phyloP scores from a whole-genome alignment of 2,797 vertebrate genomes.

The Anas georgica region DNA sequence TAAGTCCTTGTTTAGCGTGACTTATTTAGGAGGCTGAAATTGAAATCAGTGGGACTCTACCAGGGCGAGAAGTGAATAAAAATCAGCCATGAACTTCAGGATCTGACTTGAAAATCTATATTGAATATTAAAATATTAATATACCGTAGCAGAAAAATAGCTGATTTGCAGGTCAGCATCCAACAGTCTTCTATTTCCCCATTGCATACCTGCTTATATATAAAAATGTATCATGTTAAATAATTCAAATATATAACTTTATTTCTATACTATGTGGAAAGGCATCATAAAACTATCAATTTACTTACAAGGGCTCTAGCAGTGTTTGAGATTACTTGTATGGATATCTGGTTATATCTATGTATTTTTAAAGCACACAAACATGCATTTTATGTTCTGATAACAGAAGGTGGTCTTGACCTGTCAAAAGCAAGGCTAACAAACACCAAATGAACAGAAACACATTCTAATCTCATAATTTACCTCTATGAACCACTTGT shows the following conservation, averaged over 20 bases:
- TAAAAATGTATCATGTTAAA: constrained; percentile 35
- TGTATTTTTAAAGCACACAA: constrained; percentile 44
- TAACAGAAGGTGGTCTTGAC: constrained; percentile 1
- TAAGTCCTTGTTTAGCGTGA: neutral
- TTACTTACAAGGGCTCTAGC: neutral
- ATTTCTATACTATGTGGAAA: neutral
- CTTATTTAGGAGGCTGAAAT: neutral
- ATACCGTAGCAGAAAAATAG: constrained; percentile 34
- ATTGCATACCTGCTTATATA: neutral
- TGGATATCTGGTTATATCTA: constrained; percentile 34
- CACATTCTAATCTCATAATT: constrained; percentile 42
- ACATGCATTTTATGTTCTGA: constrained; percentile 20
- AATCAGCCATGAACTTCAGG: neutral
- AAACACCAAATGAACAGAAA: constrained; percentile 60
- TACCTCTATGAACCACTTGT: constrained; percentile 12
- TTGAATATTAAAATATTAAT: constrained; percentile 58
- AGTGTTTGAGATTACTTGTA: constrained; percentile 40
- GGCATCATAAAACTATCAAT: neutral
- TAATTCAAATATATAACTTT: constrained; percentile 40
- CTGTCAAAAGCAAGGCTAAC: constrained; percentile 12
- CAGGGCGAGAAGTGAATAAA: constrained; percentile 28
- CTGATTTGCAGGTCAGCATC: constrained; percentile 39
- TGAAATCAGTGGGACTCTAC: neutral
- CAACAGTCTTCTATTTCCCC: constrained; percentile 12
- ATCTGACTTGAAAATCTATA: constrained; percentile 37